These are phyloP conservation scores for Myripristis jacobus DNA, from an alignment of 2,797 vertebrate genomes.

Conservation along the genomic window DNA sequence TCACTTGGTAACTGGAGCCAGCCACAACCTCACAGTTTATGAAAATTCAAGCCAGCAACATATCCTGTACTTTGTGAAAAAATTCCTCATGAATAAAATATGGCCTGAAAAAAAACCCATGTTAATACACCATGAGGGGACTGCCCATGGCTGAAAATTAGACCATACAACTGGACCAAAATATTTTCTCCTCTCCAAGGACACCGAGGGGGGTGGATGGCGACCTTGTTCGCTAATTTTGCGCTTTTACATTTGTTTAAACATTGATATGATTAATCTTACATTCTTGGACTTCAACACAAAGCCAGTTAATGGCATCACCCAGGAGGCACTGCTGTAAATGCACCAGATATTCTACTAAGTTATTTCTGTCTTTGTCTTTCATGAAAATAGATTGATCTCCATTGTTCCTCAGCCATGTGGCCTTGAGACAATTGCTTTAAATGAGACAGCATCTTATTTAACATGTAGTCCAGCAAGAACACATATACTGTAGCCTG, in stretches of 20 bases:
- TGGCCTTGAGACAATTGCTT: slow-evolving; percentile 11
- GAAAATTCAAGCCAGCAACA: slow-evolving; percentile 72
- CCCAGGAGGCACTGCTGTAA: not conserved
- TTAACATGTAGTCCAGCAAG: not conserved
- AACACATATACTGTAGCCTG: not conserved
- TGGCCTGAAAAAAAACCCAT: slow-evolving; percentile 42
- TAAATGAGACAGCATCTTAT: not conserved
- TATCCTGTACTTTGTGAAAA: slow-evolving; percentile 62
- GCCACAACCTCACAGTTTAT: slow-evolving; percentile 73
- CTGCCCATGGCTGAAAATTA: slow-evolving; percentile 38
- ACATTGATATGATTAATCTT: slow-evolving; percentile 1
- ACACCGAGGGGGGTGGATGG: slow-evolving; percentile 21
- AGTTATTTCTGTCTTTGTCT: no score
- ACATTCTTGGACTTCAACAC: not conserved
- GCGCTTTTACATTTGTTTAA: slow-evolving; percentile 19
- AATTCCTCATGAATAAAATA: slow-evolving; percentile 75
- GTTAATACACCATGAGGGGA: slow-evolving; percentile 26
- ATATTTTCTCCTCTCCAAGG: slow-evolving; percentile 22
- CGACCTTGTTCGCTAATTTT: slow-evolving; percentile 17
- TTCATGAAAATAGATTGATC: not conserved
- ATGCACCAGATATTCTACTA: not conserved
- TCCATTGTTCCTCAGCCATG: not conserved
- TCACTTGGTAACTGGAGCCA: slow-evolving; percentile 76
- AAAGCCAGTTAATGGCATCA: slow-evolving; percentile 11
- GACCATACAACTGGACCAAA: slow-evolving; percentile 32